phyloP scores from a whole-genome alignment of 2,888 invertebrate species.

The Copidosoma aretas region DNA sequence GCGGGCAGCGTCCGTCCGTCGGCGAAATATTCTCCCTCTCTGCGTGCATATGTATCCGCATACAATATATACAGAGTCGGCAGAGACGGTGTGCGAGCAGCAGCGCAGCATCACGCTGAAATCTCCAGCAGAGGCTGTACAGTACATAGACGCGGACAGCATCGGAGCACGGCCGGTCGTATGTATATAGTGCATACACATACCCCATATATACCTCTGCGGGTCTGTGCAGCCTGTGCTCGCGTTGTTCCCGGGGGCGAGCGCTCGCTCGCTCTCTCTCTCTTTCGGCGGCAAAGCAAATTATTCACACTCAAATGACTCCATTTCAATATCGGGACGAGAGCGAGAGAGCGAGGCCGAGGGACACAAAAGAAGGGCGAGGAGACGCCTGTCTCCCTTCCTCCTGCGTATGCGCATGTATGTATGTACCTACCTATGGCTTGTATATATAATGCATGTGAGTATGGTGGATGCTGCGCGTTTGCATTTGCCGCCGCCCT shows the following conservation, averaged over 20 bases:
- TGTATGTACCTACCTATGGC: conserved; percentile 38
- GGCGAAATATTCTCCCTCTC: conserved; percentile 16
- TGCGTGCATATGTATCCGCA: not conserved
- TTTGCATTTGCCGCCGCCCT: conserved; percentile 52
- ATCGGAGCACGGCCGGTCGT: too few species aligned
- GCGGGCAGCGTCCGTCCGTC: conserved; percentile 41
- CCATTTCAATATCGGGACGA: conserved; percentile 71
- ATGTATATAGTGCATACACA: too few species aligned
- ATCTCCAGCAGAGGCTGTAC: too few species aligned
- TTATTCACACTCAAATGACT: conserved; percentile 76
- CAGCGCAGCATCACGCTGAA: too few species aligned
- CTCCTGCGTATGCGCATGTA: too few species aligned
- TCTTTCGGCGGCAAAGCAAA: conserved; percentile 66
- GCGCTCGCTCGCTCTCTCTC: conserved; percentile 28
- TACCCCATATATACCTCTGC: too few species aligned
- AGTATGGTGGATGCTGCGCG: conserved; percentile 32
- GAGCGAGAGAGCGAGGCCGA: conserved; percentile 41
- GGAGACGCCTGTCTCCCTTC: conserved; percentile 61
- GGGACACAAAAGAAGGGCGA: conserved; percentile 69
- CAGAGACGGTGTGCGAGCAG: too few species aligned
- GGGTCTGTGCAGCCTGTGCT: conserved; percentile 7
- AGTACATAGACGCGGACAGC: too few species aligned
- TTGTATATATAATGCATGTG: too few species aligned
- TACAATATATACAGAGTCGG: too few species aligned
- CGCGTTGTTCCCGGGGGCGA: conserved; percentile 27